Conservation (phyloP, 2,888 invertebrate species). For the Phragmatobia fuliginosa region DNA sequence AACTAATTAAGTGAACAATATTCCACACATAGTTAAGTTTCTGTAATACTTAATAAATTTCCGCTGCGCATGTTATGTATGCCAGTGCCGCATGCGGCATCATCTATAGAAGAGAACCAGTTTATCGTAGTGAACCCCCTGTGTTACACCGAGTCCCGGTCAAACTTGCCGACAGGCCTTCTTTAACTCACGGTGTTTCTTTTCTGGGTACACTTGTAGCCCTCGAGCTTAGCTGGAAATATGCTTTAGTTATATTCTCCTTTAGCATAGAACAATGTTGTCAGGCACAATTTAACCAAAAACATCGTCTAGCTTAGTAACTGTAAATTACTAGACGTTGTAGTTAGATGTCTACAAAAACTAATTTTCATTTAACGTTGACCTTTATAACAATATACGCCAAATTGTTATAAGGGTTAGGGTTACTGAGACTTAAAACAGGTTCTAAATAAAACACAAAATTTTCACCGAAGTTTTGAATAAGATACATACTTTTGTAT, state of each 20-base stretch:
- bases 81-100: no score
- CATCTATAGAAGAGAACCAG: no score
- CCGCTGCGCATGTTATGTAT: no score
- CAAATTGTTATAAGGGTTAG: neutral
- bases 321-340: neutral
- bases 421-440: neutral
- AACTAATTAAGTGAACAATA: conserved; percentile 8
- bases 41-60: conserved; percentile 1
- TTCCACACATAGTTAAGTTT: conserved; percentile 12
- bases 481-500: no score
- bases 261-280: neutral
- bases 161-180: no score
- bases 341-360: neutral
- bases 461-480: neutral
- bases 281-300: no score
- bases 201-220: no score
- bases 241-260: neutral
- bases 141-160: no score
- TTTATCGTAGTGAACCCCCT: no score
- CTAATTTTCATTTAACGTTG: neutral
- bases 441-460: neutral
- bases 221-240: no score
- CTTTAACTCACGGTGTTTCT: no score
- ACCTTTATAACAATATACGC: neutral
- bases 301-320: no score